These are phyloP conservation scores for Hassar affinis DNA, from an alignment of 2,113 vertebrate species.

Conservation along the genomic window DNA sequence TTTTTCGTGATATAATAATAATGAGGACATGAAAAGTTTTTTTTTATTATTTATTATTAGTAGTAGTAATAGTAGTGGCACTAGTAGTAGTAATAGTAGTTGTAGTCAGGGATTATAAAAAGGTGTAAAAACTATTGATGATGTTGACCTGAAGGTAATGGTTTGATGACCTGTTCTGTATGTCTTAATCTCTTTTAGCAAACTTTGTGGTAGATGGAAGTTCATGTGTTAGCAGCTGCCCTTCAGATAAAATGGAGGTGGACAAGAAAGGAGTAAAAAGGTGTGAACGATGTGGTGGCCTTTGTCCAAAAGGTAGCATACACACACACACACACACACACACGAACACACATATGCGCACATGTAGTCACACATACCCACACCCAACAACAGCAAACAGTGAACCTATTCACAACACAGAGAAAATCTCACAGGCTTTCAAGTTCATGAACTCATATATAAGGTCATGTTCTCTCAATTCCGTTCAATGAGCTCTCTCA, in stretches of 20 bases:
- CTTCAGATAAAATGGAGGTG: constrained; percentile 84
- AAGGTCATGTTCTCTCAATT: background rate
- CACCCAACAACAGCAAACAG: constrained; percentile 9
- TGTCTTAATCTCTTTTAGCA: constrained; percentile 62
- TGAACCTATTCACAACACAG: constrained; percentile 9
- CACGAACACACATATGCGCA: background rate
- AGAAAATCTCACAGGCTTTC: constrained; percentile 13
- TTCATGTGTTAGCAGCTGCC: constrained; percentile 89
- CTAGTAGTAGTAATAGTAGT: background rate
- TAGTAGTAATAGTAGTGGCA: background rate
- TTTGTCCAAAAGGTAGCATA: constrained; percentile 85
- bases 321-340: background rate
- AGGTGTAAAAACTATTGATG: background rate
- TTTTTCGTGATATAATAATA: background rate
- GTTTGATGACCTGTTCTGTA: constrained; percentile 2
- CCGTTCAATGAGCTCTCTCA: background rate
- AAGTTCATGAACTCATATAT: constrained; percentile 12
- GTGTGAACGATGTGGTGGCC: constrained; percentile 84
- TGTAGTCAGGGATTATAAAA: background rate
- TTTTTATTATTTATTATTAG: background rate
- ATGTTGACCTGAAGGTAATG: background rate
- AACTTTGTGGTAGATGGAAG: constrained; percentile 88
- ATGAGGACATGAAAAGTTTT: background rate
- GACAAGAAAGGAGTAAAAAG: constrained; percentile 84
- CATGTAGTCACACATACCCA: background rate